These are phyloP conservation scores for Drosophila melanogaster DNA, from an alignment of 1,140 invertebrate genomes.

Conservation along the genomic window Release_6_plus_ISO1_MT NT_033777.3:11666501-11667000, in stretches of 20 bases:
- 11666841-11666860: conserved; percentile 3
- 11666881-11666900: conserved; percentile 40
- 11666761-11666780: conserved; percentile 73
- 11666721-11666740: conserved; percentile 58
- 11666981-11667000: not conserved
- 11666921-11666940: conserved; percentile 29
- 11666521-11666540: conserved; percentile 26
- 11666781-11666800: conserved; percentile 49
- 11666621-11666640: conserved; percentile 69
- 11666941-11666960: conserved; percentile 22
- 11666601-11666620: conserved; percentile 62
- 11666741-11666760: conserved; percentile 29
- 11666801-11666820: conserved; percentile 43
- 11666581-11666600: conserved; percentile 57
- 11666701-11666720: conserved; percentile 34
- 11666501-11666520: conserved; percentile 64
- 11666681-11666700: conserved; percentile 55
- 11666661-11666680: conserved; percentile 50
- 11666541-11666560: not conserved
- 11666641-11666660: conserved; percentile 74
- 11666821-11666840: conserved; percentile 16
- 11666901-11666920: conserved; percentile 28
- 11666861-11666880: conserved; percentile 31
- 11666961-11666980: conserved; percentile 18
- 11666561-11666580: not conserved